Base-by-base conservation (phyloP, 1,140 invertebrate genomes). In the Sipha flava region DNA sequence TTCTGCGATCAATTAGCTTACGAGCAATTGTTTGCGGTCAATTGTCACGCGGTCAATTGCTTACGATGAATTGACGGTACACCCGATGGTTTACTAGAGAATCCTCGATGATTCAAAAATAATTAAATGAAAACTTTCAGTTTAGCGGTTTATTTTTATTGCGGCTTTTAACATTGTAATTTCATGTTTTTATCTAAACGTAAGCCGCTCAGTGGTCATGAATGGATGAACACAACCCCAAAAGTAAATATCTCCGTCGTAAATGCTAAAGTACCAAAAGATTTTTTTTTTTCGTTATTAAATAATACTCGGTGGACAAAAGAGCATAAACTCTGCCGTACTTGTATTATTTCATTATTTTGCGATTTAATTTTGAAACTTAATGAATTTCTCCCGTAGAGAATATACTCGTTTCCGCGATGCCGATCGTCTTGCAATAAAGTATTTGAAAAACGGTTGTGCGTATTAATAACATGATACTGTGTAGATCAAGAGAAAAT, bases 251-350 rank as follows among this genome's bases (percentile, higher is more conserved):
- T 29, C 1, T 7, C 29, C 10, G 7, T 77, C n/a, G 31, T 77
- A 59, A n/a, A 57, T 26, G 21, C 34, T 7, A 43, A 59, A 57
- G 31, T 43, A 59, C 52, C 14, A 16, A 59, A 43, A 77, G 52
- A 21, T 40, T 18, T 54, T 23, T 59, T 52, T 59, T 59, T 37
- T 43, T 40, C 16, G 1, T 18, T 26, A 16, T 59, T 59, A 77
- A 40, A 59, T 59, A 59, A 77, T 77, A 54, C 34, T 59, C 16
- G 23, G 59, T 59, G 73, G 34, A 59, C 49, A 77, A 77, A 57
- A 57, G 29, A 75, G 54, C n/a, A 18, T 16, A 37, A 34, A 26
- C 5, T 16, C 21, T n/a, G n/a, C n/a, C n/a, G n/a, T 43, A 59
- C 6, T 59, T 77, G 18, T 59, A 21, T 31, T 37, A 18, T 54